Base-by-base conservation (phyloP, 2,888 invertebrate genomes). In the Petrolisthes cinctipes region DNA sequence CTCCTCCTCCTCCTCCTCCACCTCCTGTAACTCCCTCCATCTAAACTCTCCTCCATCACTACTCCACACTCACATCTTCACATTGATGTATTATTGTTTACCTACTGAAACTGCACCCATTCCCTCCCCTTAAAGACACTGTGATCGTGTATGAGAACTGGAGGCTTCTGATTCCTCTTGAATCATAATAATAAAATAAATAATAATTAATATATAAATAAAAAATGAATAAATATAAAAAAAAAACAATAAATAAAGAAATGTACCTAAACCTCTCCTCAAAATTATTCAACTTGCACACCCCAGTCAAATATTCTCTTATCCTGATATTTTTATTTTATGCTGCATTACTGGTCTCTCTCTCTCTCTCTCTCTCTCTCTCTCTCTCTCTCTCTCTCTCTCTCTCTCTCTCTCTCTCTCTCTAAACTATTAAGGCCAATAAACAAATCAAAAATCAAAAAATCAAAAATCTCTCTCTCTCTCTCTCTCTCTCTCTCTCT, bases 171-270 rank as follows among this genome's bases (percentile, higher is more conserved):
- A n/a, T n/a, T 20, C 20, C 20, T 75, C 75, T 75, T 37, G 20
- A 82, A 66, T 66, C 66, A 66, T 66, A 82, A 66, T 82, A 66
- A 82, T 66, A 66, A 82, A 56, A 82, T 71, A 53, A 54, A 82
- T 71, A 53, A 83, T 53, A 73, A 73, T 71, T 53, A 83, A 61
- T 56, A 73, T 73, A 83, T 6, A n/a, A 83, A 83, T 6, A 83
- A n/a, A n/a, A n/a, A n/a, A n/a, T n/a, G n/a, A n/a, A n/a, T n/a
- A n/a, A n/a, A n/a, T n/a, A n/a, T n/a, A 68, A 7, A 51, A 51
- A 51, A 82, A 66, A 9, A 82, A 71, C 9, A 73, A 73, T 73
- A 1, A n/a, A 83, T 5, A 11, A 83, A 54, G 7, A 1, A 3
- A 5, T 14, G 4, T n/a, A 76, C 14, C 11, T 14, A 76, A 37